phyloP scores from a whole-genome alignment of 2,797 vertebrate species.

The Sebastes hubbsi region DNA sequence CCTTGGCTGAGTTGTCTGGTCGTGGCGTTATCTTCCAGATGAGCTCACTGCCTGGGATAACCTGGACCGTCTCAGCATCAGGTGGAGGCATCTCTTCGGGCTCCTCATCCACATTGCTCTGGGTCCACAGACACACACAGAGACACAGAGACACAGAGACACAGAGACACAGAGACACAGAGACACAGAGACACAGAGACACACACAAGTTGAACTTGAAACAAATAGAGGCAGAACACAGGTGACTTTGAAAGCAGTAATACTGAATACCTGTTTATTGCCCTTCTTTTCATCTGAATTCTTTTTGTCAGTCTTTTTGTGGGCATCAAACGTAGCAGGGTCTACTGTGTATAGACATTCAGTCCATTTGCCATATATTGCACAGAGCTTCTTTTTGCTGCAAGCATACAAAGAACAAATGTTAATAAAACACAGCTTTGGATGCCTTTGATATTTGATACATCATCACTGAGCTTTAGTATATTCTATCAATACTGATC shows the following conservation, averaged over 20 bases:
- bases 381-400: slow-evolving; percentile 96
- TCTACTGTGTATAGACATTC: slow-evolving; percentile 94
- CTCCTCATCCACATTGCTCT: slow-evolving; percentile 86
- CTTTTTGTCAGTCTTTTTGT: slow-evolving; percentile 94
- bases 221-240: not conserved
- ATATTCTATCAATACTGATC: not conserved
- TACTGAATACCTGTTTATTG: slow-evolving; percentile 86
- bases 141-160: not conserved
- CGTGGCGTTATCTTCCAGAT: slow-evolving; percentile 95
- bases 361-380: slow-evolving; percentile 97
- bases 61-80: slow-evolving; percentile 90
- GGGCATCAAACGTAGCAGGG: slow-evolving; percentile 86
- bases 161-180: not conserved
- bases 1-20: slow-evolving; percentile 93
- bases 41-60: slow-evolving; percentile 93
- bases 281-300: slow-evolving; percentile 92
- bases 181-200: not conserved
- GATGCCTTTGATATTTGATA: not conserved
- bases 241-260: not conserved
- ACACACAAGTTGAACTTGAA: not conserved
- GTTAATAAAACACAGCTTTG: slow-evolving; percentile 4
- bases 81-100: slow-evolving; percentile 92
- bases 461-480: not conserved
- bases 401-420: slow-evolving; percentile 9
- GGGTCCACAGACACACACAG: slow-evolving; percentile 18